Percentiles rank a stretch among this genome's conserved stretches.
phyloP scores from a whole-genome alignment of 1,140 invertebrate genomes.

The Nasonia longicornis region DNA sequence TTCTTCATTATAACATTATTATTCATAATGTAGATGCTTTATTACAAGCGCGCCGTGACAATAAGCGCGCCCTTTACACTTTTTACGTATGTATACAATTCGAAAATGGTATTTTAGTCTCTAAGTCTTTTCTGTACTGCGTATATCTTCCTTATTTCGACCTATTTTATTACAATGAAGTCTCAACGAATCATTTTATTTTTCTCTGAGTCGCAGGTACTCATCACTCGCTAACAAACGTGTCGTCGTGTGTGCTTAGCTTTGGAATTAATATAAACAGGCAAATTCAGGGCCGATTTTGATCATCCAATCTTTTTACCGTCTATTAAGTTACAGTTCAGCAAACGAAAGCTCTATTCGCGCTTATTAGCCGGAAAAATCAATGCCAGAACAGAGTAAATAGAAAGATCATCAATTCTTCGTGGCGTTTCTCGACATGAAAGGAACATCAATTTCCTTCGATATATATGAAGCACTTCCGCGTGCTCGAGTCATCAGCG shows the following conservation, averaged over 20 bases:
- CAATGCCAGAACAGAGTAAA: no score
- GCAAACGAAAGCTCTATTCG: no score
- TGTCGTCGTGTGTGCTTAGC: neutral
- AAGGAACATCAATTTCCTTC: no score
- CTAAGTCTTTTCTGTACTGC: constrained; percentile 42
- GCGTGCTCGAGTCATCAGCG: no score
- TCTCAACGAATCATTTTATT: neutral
- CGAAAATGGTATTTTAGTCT: constrained; percentile 48
- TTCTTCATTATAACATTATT: constrained; percentile 43
- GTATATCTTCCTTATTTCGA: neutral
- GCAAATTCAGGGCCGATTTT: neutral
- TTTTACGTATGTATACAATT: constrained; percentile 53
- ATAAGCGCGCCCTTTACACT: constrained; percentile 19
- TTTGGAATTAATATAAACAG: neutral
- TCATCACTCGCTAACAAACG: neutral
- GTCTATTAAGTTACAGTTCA: no score
- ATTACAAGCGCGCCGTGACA: constrained; percentile 32
- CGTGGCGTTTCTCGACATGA: no score
- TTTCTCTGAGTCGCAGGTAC: neutral
- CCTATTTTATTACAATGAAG: neutral
- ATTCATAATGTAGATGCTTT: constrained; percentile 38
- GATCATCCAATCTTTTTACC: no score
- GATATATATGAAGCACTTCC: no score
- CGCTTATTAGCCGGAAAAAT: no score
- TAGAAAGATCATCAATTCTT: no score